These are phyloP conservation scores for Ptilorrhoa leucosticta DNA, from an alignment of 2,113 vertebrate genomes.

Conservation along the genomic window DNA sequence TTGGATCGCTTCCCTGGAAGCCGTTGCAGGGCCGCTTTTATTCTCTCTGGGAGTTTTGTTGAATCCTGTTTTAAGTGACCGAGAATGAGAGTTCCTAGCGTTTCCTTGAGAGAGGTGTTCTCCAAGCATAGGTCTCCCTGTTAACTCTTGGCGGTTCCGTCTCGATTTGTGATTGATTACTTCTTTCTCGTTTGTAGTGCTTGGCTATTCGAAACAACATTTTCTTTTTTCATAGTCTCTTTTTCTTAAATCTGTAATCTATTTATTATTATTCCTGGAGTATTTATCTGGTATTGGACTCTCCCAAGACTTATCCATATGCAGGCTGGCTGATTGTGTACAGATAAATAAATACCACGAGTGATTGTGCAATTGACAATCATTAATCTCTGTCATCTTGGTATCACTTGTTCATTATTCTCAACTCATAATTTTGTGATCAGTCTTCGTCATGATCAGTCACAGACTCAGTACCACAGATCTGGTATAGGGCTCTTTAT, in stretches of 20 bases:
- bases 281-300: not conserved
- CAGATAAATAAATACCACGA: not conserved
- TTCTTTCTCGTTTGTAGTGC: not conserved
- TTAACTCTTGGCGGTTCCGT: not conserved
- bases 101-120: not conserved
- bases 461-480: not conserved
- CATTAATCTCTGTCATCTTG: not conserved
- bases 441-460: not conserved
- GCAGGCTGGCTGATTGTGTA: not conserved
- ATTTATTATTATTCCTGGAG: not conserved
- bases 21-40: rapidly evolving
- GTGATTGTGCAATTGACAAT: not conserved
- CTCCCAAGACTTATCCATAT: rapidly evolving
- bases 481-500: not conserved
- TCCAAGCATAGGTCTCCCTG: not conserved
- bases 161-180: not conserved
- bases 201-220: not conserved
- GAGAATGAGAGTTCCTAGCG: not conserved
- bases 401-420: not conserved
- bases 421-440: not conserved
- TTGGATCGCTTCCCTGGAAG: not conserved
- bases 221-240: rapidly evolving
- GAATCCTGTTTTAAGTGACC: not conserved
- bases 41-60: not conserved
- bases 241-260: not conserved